Evolutionary conservation across 2,888 invertebrate species (phyloP), one percentile per base, ranked within the genome.

Genomic region (Pollenia griseotomentosa): DNA sequence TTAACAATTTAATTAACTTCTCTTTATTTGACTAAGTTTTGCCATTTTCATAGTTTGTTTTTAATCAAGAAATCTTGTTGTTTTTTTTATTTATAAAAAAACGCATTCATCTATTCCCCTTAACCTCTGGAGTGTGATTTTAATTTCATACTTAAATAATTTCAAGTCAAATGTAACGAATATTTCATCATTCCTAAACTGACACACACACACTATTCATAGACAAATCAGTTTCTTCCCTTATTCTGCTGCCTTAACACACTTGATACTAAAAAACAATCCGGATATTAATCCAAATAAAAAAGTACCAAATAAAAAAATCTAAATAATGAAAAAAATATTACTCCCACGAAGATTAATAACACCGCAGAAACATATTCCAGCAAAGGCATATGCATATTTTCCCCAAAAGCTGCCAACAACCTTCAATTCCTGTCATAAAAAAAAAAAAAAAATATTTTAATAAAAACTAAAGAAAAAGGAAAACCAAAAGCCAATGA

Each of bases 121-220:
- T 90, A 71, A n/a, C 91, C 93, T 92, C 93, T 89, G 88, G 93
- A 91, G 93, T 93, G 93, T 93, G 93, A 93, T 93, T 93, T 93
- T 93, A 93, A 93, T 93, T 93, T 93, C 93, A 93, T 93, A 93
- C 92, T 91, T 91, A 93, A 92, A 92, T 92, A 92, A 91, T 71
- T 63, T 74, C 87, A 77, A 87, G 83, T 87, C 87, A 84, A 84
- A 82, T 74, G 91, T 92, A 90, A 90, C 89, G 90, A 77, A 87
- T 84, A 82, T 87, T 87, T 48, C 87, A 87, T 87, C 81, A 87
- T 81, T 84, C 57, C 66, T 61, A 16, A 33, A 33, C 33, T 33
- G 0, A 23, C 23, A 23, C 23, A 23, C 23, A 23, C 40, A 48
- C 70, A 19, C 10, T 51, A n/a, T 66, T 70, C 12, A 19, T 6